Base-by-base conservation (phyloP, 2,113 vertebrate species). In the Erythrolamprus reginae region DNA sequence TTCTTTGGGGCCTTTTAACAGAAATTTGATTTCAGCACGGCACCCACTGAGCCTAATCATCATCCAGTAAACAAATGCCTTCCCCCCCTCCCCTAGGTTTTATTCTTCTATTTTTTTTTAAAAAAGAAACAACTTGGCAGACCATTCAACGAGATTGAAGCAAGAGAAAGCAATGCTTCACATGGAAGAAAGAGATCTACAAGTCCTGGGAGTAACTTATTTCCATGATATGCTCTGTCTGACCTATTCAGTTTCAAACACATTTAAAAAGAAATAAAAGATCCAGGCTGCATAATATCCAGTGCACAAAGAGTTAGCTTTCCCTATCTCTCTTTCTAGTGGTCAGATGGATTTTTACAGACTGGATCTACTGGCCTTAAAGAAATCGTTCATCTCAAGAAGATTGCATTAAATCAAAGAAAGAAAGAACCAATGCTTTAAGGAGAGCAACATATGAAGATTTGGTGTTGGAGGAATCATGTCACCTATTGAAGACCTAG, bases 1-100 rank as follows among this genome's bases (percentile, higher is more conserved):
- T 97, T 97, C 95, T 96, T 95, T 92, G 92, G 90, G 86, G 65
- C 87, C 38, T 95, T 96, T 97, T 96, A 97, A 95, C 93, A 96
- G 65, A 97, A 96, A 95, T 97, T 97, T 97, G 93, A 96, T 96
- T 97, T 96, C 91, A 94, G 19, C 95, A 96, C 95, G 94, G 70
- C 88, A 95, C 91, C 95, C 92, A 94, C 93, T 88, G 95, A 96
- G 95, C 45, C 91, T 95, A 95, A 96, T 96, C 94, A 92, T 92
- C 88, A 93, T 94, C 93, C 12, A 0, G 92, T 96, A 97, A 97
- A 96, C 90, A 97, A 95, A 93, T 95, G 91, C 70, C 17, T 94
- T 82, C 93, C 94, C 23, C 12, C 94, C 88, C 23, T 10, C 94
- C 88, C 51, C 88, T 95, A 93, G 93, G 47, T 1, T n/a, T 89